These are phyloP conservation scores for Pyralis farinalis DNA, from an alignment of 2,888 invertebrate species.

Conservation along the genomic window DNA sequence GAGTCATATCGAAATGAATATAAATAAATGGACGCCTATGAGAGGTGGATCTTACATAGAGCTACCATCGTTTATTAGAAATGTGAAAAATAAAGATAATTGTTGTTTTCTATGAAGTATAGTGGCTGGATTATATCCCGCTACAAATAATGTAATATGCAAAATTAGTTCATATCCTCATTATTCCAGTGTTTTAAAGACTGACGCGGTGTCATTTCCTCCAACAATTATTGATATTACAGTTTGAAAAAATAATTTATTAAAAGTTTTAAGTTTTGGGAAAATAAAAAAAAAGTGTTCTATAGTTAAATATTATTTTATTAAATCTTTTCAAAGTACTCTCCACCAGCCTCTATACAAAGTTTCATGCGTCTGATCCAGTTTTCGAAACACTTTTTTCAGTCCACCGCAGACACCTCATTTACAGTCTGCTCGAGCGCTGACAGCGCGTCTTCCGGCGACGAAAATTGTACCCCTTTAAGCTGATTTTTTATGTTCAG, in stretches of 20 bases:
- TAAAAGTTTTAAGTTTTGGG: too few species aligned
- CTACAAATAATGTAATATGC: conserved; percentile 4
- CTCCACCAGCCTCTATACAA: too few species aligned
- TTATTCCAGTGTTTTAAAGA: conserved; percentile 1
- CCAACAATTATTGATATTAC: neutral
- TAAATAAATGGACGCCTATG: conserved; percentile 3
- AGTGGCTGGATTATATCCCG: conserved; percentile 3
- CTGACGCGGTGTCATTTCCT: neutral
- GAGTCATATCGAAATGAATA: neutral
- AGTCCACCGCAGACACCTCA: too few species aligned
- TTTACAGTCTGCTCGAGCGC: too few species aligned
- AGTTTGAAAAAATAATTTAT: conserved; percentile 1
- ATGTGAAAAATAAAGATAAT: conserved; percentile 7
- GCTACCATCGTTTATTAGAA: conserved; percentile 1
- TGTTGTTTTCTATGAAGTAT: conserved; percentile 5
- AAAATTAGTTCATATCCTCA: conserved; percentile 6
- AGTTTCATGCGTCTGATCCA: too few species aligned
- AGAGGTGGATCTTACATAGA: conserved; percentile 4
- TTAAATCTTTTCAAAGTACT: too few species aligned
- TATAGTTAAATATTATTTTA: too few species aligned
- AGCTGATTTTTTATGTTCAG: too few species aligned
- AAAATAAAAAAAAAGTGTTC: too few species aligned
- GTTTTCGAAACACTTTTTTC: too few species aligned
- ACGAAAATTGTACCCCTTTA: too few species aligned
- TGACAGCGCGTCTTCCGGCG: too few species aligned